Evolutionary conservation across 2,888 invertebrate species (phyloP).

Genomic region (Leucophora obtusa): DNA sequence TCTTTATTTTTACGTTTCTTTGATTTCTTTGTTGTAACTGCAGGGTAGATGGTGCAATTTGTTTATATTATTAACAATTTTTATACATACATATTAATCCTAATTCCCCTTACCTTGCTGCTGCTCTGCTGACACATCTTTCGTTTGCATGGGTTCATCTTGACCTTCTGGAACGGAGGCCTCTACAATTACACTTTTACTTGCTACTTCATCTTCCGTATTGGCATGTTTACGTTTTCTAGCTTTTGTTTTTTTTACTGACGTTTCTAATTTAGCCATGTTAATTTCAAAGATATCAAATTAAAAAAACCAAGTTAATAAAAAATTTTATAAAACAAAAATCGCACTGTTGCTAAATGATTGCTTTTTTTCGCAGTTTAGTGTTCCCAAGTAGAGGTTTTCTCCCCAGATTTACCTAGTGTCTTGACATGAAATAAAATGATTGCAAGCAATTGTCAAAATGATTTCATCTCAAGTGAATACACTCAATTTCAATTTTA

Average conservation of each 20-base stretch:
- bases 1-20: conserved; percentile 65
- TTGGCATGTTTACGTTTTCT: conserved; percentile 69
- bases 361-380: too few relatives aligned
- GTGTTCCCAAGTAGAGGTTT: too few relatives aligned
- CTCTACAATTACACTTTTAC: conserved; percentile 73
- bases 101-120: conserved; percentile 26
- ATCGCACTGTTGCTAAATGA: not conserved
- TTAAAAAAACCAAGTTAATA: not conserved
- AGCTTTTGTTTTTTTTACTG: conserved; percentile 63
- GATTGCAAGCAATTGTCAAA: too few relatives aligned
- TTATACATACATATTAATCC: not conserved
- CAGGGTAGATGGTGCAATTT: not conserved
- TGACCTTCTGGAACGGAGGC: not conserved
- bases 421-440: too few relatives aligned
- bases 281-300: not conserved
- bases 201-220: conserved; percentile 71
- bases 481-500: too few relatives aligned
- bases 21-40: conserved; percentile 53
- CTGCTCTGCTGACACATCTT: not conserved
- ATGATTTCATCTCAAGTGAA: too few relatives aligned
- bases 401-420: too few relatives aligned
- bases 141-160: conserved; percentile 30
- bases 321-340: not conserved
- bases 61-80: conserved; percentile 1
- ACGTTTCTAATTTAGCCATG: conserved; percentile 68